Percentiles rank a stretch among this genome's conserved stretches.
phyloP scores from a whole-genome alignment of 2,113 vertebrate species.

The Lophura nycthemera region DNA sequence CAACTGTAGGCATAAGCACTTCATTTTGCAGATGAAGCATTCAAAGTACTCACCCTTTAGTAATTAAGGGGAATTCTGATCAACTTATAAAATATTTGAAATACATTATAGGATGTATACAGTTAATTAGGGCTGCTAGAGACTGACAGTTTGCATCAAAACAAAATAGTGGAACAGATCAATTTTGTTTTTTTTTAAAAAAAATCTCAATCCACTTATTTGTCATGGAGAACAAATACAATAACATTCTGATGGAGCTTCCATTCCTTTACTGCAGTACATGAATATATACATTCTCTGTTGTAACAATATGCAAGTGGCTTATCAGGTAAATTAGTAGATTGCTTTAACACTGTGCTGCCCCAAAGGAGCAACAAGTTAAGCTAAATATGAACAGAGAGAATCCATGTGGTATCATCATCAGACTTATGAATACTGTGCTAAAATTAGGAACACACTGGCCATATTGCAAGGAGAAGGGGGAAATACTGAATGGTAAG shows the following conservation, averaged over 20 bases:
- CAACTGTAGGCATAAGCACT: neutral
- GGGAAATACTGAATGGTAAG: neutral
- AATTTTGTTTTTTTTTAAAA: neutral
- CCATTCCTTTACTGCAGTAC: neutral
- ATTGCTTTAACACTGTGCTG: neutral
- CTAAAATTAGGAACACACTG: neutral
- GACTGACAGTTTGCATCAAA: neutral
- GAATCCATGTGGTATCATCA: fast-evolving
- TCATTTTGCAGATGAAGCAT: neutral
- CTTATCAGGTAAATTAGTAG: neutral
- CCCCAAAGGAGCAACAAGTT: neutral
- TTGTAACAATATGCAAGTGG: neutral
- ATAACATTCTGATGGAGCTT: neutral
- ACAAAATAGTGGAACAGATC: neutral
- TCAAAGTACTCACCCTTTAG: neutral
- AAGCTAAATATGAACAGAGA: neutral
- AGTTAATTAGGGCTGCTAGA: neutral
- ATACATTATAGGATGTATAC: neutral
- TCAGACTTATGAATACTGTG: neutral
- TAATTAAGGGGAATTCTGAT: neutral
- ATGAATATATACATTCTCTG: neutral
- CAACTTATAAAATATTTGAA: neutral
- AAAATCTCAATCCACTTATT: neutral
- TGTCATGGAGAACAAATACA: neutral
- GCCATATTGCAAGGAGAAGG: neutral